phyloP scores from a whole-genome alignment of 2,113 vertebrate species.

The Trinectes maculatus region DNA sequence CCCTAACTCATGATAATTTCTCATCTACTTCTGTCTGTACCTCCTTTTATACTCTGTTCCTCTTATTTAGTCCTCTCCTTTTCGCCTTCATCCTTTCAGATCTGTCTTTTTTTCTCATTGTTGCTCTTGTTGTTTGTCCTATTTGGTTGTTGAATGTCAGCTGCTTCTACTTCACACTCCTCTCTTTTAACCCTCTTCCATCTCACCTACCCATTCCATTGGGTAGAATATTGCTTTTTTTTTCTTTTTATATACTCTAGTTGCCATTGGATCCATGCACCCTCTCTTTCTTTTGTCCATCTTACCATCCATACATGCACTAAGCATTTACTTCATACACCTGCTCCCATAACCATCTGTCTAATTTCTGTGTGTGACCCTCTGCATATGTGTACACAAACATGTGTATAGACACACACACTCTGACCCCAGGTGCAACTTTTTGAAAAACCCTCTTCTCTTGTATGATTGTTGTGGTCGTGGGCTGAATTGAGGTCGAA shows the following conservation, averaged over 20 bases:
- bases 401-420: conserved; percentile 1
- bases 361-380: conserved; percentile 58
- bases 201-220: conserved; percentile 15
- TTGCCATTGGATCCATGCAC: conserved; percentile 14
- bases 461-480: conserved; percentile 51
- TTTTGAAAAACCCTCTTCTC: conserved; percentile 39
- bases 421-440: conserved; percentile 56
- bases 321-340: conserved; percentile 53
- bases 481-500: conserved; percentile 22
- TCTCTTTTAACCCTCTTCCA: conserved; percentile 10
- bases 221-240: conserved; percentile 25
- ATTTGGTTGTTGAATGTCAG: conserved; percentile 15
- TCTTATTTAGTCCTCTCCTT: background rate
- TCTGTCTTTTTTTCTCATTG: background rate
- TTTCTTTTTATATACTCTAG: conserved; percentile 23
- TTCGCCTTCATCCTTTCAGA: background rate
- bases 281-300: conserved; percentile 30
- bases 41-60: background rate
- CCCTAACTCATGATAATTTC: background rate
- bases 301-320: conserved; percentile 41
- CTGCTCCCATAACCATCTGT: conserved; percentile 45
- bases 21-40: background rate
- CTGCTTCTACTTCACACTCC: conserved; percentile 7
- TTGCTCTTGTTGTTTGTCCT: background rate
- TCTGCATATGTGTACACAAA: conserved; percentile 39